These are phyloP conservation scores for Amphipoea oculea DNA, from an alignment of 2,888 invertebrate genomes.

Conservation along the genomic window DNA sequence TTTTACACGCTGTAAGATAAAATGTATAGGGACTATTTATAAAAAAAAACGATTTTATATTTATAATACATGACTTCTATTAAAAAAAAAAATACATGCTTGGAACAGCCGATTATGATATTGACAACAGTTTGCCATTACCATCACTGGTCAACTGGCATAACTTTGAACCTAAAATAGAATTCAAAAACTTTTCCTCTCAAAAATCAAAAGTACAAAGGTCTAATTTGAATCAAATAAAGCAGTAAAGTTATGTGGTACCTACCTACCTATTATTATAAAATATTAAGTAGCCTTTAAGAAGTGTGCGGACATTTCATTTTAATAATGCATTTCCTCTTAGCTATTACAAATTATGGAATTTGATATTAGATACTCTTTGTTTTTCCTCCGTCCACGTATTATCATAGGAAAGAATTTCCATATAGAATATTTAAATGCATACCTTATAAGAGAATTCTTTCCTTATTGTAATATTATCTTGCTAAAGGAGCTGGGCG, in stretches of 20 bases:
- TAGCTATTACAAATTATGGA: constrained; percentile 51
- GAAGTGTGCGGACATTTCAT: constrained; percentile 6
- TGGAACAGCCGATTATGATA: no score
- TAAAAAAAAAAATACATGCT: background rate
- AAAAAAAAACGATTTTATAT: background rate
- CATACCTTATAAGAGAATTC: constrained; percentile 56
- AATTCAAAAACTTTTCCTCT: background rate
- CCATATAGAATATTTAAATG: constrained; percentile 60
- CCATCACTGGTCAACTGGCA: no score
- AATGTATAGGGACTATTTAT: background rate
- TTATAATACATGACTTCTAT: background rate
- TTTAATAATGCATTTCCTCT: constrained; percentile 47
- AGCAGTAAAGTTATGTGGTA: background rate
- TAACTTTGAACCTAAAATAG: background rate
- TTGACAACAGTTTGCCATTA: background rate
- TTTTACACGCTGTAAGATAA: no score
- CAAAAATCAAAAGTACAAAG: background rate
- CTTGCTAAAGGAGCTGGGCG: constrained; percentile 17
- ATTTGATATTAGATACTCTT: constrained; percentile 45
- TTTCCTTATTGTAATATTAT: constrained; percentile 52
- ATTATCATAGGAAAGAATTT: constrained; percentile 56
- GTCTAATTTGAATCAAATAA: background rate
- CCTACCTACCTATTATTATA: background rate
- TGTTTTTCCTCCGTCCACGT: constrained; percentile 49
- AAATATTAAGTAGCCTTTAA: background rate